Evolutionary conservation across 1,140 invertebrate genomes (phyloP).

Genomic region (Caerostris extrusa): DNA sequence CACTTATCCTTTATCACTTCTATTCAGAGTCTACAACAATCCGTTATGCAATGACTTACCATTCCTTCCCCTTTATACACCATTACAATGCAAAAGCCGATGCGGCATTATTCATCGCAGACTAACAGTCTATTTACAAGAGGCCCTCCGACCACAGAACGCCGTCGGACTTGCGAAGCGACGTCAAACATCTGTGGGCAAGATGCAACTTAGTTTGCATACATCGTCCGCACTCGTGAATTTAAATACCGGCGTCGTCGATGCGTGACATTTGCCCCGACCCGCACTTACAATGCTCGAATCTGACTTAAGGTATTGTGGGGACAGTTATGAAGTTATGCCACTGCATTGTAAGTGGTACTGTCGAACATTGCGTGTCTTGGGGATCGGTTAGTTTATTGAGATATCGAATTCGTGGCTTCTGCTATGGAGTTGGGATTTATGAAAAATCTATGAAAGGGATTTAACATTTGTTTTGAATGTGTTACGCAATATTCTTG

Average conservation of each 20-base stretch:
- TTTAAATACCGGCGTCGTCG: neutral
- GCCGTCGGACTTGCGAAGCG: neutral
- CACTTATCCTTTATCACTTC: too few relatives aligned
- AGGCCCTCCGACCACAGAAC: neutral
- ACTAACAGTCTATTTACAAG: neutral
- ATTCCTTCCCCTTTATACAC: neutral
- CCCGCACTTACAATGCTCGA: too few relatives aligned
- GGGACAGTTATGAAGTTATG: too few relatives aligned
- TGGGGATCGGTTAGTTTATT: neutral
- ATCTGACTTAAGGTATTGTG: too few relatives aligned
- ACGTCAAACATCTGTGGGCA: neutral
- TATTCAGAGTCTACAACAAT: too few relatives aligned
- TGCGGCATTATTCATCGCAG: neutral
- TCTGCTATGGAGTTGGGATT: neutral
- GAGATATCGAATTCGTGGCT: neutral
- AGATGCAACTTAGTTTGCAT: neutral
- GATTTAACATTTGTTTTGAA: too few relatives aligned
- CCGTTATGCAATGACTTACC: too few relatives aligned
- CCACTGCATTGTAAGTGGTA: too few relatives aligned
- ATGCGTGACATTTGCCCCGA: neutral
- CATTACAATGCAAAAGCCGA: neutral
- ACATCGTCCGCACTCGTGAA: neutral
- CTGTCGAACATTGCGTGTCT: neutral
- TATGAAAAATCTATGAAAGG: too few relatives aligned
- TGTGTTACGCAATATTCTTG: too few relatives aligned